Percentiles rank a stretch among this genome's conserved stretches.
Evolutionary conservation across 2,113 vertebrate genomes (phyloP).

Genomic region (Indicator indicator): DNA sequence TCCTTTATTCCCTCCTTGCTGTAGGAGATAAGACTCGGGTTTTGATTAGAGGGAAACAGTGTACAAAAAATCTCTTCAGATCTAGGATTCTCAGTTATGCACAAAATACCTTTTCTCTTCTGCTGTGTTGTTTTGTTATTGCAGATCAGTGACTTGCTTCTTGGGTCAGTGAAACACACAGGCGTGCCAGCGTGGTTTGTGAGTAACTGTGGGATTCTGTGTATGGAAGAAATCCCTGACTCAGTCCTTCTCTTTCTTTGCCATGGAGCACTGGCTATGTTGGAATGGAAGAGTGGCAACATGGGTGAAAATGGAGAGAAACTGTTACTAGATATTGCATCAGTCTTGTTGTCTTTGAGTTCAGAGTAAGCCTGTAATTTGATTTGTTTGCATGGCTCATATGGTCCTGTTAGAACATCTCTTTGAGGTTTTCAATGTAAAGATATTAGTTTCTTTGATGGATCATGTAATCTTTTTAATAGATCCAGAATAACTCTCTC

Average conservation of each 20-base stretch:
- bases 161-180: slow-evolving; percentile 25
- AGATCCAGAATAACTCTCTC: neutral
- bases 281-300: slow-evolving; percentile 84
- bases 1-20: neutral
- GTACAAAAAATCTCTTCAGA: neutral
- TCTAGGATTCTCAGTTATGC: neutral
- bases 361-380: slow-evolving; percentile 80
- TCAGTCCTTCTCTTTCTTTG: slow-evolving; percentile 85
- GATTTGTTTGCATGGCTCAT: neutral
- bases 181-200: slow-evolving; percentile 81
- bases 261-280: slow-evolving; percentile 92
- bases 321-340: slow-evolving; percentile 82
- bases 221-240: slow-evolving; percentile 35
- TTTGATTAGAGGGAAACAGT: neutral
- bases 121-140: neutral
- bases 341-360: slow-evolving; percentile 84
- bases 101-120: neutral
- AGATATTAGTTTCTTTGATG: neutral
- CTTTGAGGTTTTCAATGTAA: neutral
- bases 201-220: slow-evolving; percentile 77
- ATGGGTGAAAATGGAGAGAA: slow-evolving; percentile 79
- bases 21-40: rapidly evolving
- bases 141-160: slow-evolving; percentile 85
- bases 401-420: neutral
- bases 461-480: neutral